Base-by-base conservation (phyloP, 2,797 vertebrate species). In the Microctenopoma lineatum region DNA sequence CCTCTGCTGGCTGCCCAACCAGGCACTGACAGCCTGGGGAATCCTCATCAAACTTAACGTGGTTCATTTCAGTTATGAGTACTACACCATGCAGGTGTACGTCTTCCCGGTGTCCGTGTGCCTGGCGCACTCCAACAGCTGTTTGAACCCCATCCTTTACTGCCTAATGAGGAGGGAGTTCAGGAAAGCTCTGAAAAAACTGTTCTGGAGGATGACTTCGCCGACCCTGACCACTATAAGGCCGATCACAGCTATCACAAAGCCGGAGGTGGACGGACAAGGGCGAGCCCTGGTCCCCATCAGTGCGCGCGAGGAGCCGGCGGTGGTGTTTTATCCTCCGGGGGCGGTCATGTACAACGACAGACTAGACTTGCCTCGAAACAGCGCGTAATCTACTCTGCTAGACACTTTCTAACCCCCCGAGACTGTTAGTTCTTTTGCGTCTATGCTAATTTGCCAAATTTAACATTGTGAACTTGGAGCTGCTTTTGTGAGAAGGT, bases 1-100 rank as follows among this genome's bases (percentile, higher is more conserved):
- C 85, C 89, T 98, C 61, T 99, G 97, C 84, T 99, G 98, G 96
- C 91, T 99, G 52, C 98, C 98, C 66, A 98, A 99, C 85, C 97
- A 99, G 86, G 96, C 96, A 0, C 93, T 99, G 41, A 99, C 98
- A 1, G 89, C 90, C 0, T 99, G 97, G 98, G 96, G 97, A 3
- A 95, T 98, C 69, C 94, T 99, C 25, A 94, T 99, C 77, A 99
- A 99, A 81, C 93, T 99, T 80, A 97, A 98, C 36, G 94, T 91
- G 6, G 94, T 96, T 15, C 95, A 95, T 61, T 99, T 98, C 90
- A 96, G 94, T 63, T 94, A 95, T 0, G 96, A 94, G 69, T 99
- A 97, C 79, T 99, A 99, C 90, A 87, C 95, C 73, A 95, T 95
- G 36, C 98, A 99, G 74, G 96, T 93, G 12, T 99, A 97, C 57